Percentiles rank a stretch among this genome's conserved stretches.
Evolutionary conservation across 2,888 invertebrate genomes (phyloP).

Genomic region (Saturnia pavonia): DNA sequence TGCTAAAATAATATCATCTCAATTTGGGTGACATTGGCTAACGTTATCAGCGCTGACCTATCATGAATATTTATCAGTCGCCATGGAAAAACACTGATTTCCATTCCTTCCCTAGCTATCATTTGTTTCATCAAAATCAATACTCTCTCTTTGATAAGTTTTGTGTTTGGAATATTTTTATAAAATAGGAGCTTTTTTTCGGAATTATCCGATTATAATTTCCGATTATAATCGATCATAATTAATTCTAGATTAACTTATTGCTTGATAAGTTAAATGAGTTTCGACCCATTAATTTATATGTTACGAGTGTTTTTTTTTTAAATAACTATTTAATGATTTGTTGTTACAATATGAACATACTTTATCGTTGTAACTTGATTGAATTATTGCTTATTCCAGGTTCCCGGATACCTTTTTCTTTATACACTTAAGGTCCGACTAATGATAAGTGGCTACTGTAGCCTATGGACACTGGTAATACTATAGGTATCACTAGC

Average conservation of each 20-base stretch:
- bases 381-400: background rate
- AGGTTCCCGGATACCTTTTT: background rate
- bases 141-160: constrained; percentile 15
- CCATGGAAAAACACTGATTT: constrained; percentile 66
- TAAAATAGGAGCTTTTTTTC: background rate
- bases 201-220: background rate
- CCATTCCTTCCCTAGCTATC: constrained; percentile 39
- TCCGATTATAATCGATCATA: background rate
- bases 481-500: too few relatives aligned
- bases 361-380: background rate
- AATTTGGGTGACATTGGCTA: constrained; percentile 40
- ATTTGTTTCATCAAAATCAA: constrained; percentile 22
- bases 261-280: background rate
- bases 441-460: too few relatives aligned
- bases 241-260: background rate
- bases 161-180: background rate
- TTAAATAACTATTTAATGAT: too few relatives aligned
- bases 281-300: background rate
- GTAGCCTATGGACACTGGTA: too few relatives aligned
- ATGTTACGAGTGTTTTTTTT: too few relatives aligned
- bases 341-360: background rate
- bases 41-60: constrained; percentile 57
- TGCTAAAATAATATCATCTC: constrained; percentile 16
- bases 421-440: too few relatives aligned
- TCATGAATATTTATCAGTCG: constrained; percentile 73